Conservation (phyloP, 2,797 vertebrate species). For the Myripristis murdjan region DNA sequence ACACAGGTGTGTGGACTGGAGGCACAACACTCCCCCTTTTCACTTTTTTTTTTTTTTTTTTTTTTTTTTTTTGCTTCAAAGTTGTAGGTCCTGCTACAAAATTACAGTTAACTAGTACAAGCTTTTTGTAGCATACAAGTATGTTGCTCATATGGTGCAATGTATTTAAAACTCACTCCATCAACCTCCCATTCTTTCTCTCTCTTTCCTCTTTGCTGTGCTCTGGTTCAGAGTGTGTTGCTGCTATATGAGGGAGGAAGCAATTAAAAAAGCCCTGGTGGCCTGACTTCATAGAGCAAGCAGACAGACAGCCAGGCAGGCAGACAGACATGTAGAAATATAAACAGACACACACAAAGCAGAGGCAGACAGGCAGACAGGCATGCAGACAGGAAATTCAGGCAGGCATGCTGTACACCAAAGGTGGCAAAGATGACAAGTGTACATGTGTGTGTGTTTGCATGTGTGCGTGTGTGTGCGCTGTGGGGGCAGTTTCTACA, state of each 20-base stretch:
- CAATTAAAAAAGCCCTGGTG: constrained; percentile 83
- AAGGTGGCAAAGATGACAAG: constrained; percentile 81
- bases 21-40: constrained; percentile 38
- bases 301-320: constrained; percentile 75
- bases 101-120: not conserved
- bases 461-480: constrained; percentile 41
- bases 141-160: too few species aligned
- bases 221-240: constrained; percentile 59
- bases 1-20: constrained; percentile 69
- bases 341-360: constrained; percentile 45
- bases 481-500: constrained; percentile 52
- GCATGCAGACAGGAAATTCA: constrained; percentile 52
- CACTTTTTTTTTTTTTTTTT: too few species aligned
- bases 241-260: constrained; percentile 77
- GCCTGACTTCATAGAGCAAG: constrained; percentile 73
- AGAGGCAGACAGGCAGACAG: constrained; percentile 55
- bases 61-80: not conserved
- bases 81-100: not conserved
- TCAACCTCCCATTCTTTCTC: constrained; percentile 13
- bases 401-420: constrained; percentile 38
- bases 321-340: constrained; percentile 57
- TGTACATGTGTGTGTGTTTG: constrained; percentile 65
- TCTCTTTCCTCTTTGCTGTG: constrained; percentile 34
- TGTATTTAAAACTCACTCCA: constrained; percentile 5
- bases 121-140: too few species aligned